Percentiles rank a stretch among this genome's conserved stretches.
Evolutionary conservation across 2,888 invertebrate species (phyloP).

Genomic region (Julus scandinavius): DNA sequence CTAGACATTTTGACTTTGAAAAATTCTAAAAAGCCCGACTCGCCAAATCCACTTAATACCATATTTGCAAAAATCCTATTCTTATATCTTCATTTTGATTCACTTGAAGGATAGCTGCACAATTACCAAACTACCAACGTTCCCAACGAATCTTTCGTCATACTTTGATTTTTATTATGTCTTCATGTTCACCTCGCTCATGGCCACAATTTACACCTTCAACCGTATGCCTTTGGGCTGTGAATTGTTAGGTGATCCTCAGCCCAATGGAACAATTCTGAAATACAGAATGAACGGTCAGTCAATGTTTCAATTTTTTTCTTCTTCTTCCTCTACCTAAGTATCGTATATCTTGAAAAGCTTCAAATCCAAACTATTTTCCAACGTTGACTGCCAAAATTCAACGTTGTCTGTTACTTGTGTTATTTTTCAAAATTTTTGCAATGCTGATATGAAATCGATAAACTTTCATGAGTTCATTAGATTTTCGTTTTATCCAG

Average conservation of each 20-base stretch:
- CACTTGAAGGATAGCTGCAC: neutral
- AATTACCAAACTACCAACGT: neutral
- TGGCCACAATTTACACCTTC: slow-evolving; percentile 63
- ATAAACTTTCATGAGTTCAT: neutral
- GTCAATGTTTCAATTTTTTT: neutral
- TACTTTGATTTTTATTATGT: neutral
- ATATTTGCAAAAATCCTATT: no score
- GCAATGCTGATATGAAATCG: neutral
- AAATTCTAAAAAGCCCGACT: no score
- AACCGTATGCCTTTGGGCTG: slow-evolving; percentile 63
- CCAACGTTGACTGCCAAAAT: no score
- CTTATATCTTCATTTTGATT: neutral
- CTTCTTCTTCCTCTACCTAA: neutral
- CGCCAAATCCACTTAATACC: no score
- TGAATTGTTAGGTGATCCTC: slow-evolving; percentile 63
- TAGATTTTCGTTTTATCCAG: neutral
- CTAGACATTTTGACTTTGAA: no score
- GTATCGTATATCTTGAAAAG: no score
- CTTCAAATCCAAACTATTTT: no score
- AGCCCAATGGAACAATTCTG: slow-evolving; percentile 62
- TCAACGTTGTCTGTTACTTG: no score
- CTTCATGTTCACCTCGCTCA: slow-evolving; percentile 61
- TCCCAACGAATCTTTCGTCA: slow-evolving; percentile 2
- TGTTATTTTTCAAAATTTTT: no score
- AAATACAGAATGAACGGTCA: slow-evolving; percentile 66